Conservation (phyloP, 2,888 invertebrate genomes). For the Norana najaformis region DNA sequence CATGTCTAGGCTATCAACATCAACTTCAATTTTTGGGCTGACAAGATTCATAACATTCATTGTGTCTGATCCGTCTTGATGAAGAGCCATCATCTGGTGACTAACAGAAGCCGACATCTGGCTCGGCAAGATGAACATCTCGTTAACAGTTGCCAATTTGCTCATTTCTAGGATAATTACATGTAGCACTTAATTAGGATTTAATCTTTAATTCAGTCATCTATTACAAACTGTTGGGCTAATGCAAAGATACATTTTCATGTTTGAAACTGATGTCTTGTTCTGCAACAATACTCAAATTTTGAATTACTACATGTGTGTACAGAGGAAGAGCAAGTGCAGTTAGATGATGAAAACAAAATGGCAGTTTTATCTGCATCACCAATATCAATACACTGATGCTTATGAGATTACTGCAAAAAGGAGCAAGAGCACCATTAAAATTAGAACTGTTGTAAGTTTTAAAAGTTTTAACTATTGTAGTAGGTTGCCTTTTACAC, state of each 20-base stretch:
- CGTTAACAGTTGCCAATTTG: constrained; percentile 13
- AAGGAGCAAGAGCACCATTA: too few species aligned
- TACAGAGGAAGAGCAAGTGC: too few species aligned
- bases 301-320: too few species aligned
- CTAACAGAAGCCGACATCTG: not conserved
- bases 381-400: too few species aligned
- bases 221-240: not conserved
- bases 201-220: not conserved
- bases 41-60: not conserved
- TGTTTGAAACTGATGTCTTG: not conserved
- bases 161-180: not conserved
- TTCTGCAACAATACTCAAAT: too few species aligned
- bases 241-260: not conserved
- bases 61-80: not conserved
- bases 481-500: too few species aligned
- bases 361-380: too few species aligned
- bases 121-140: not conserved
- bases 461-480: too few species aligned
- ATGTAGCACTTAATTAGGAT: not conserved
- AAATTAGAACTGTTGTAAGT: too few species aligned
- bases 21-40: constrained; percentile 3
- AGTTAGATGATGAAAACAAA: too few species aligned
- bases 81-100: constrained; percentile 1
- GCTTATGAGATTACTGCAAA: too few species aligned
- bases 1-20: not conserved